Base-by-base conservation (phyloP, 1,140 invertebrate species). In the Octopus bimaculoides region DNA sequence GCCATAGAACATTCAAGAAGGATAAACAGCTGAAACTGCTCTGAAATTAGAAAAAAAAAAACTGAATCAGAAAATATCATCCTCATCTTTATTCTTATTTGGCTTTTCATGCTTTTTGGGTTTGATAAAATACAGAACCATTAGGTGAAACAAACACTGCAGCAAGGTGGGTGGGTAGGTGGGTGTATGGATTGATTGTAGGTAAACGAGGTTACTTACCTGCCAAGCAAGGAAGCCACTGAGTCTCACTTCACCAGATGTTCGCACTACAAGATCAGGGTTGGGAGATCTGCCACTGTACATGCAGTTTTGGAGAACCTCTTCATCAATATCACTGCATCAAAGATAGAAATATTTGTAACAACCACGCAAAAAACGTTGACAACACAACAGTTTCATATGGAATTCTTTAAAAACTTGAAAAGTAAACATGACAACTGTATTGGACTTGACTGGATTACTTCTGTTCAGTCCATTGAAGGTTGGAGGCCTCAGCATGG, bases 181-280 rank as follows among this genome's bases (percentile, higher is more conserved):
- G 54, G 41, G 56, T 54, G 52, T 75, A 41, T 10, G 61, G 56
- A 81, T 52, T 54, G 10, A 78, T 6, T 52, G 41, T 41, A 14
- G 17, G 20, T 52, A 10, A 83, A 6, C 66, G 6, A 20, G 26
- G 6, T 17, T 20, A 82, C 80, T 81, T 91, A 95, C 95, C 93
- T 99, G 98, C 97, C 97, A 99, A 78, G 99, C 90, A 81, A 99
- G 92, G 89, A 99, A 99, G 91, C 99, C 98, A 87, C 97, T 98
- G 1, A 99, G 91, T 83, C 98, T 91, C 5, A 95, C 93, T 92
- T 99, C 98, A 41, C 98, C 98, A 1, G 98, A 99, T 17, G 98
- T 99, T 84, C 98, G 92, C 55, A 99, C 94, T 7, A 99, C 90
- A 79, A 99, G 89, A 90, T 99, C 97, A 52, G 96, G 95, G 82